phyloP scores from a whole-genome alignment of 2,888 invertebrate genomes.

The Synanthedon myopaeformis region DNA sequence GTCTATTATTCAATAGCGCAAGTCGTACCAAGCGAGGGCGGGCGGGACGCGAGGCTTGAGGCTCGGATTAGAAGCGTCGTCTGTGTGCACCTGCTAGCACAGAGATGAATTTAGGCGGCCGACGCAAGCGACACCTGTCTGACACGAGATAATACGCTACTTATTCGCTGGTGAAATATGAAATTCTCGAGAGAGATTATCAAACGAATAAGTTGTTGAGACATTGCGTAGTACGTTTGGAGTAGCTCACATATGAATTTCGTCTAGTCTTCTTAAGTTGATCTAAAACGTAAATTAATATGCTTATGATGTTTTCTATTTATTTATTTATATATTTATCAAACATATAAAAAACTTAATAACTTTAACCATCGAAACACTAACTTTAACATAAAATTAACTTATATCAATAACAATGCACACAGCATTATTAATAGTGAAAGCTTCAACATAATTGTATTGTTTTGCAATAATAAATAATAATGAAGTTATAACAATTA shows the following conservation, averaged over 20 bases:
- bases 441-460: too few relatives aligned
- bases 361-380: too few relatives aligned
- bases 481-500: too few relatives aligned
- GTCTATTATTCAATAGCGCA: slow-evolving; percentile 28
- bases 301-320: too few relatives aligned
- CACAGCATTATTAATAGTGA: too few relatives aligned
- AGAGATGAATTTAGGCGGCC: slow-evolving; percentile 56
- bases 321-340: too few relatives aligned
- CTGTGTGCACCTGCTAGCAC: slow-evolving; percentile 49
- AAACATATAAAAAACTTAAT: too few relatives aligned
- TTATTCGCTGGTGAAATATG: slow-evolving; percentile 61
- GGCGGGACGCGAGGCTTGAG: slow-evolving; percentile 21
- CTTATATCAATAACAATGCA: too few relatives aligned
- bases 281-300: too few relatives aligned
- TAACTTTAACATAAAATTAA: too few relatives aligned
- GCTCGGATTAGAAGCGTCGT: slow-evolving; percentile 47
- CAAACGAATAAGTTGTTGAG: slow-evolving; percentile 6
- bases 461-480: too few relatives aligned
- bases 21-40: slow-evolving; percentile 18
- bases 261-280: too few relatives aligned
- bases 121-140: slow-evolving; percentile 62
- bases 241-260: not conserved
- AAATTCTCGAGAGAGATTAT: slow-evolving; percentile 34
- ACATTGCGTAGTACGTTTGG: not conserved
- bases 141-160: slow-evolving; percentile 56